Evolutionary conservation across 1,140 invertebrate species (phyloP).

Genomic region (Ptiloglossa arizonensis): DNA sequence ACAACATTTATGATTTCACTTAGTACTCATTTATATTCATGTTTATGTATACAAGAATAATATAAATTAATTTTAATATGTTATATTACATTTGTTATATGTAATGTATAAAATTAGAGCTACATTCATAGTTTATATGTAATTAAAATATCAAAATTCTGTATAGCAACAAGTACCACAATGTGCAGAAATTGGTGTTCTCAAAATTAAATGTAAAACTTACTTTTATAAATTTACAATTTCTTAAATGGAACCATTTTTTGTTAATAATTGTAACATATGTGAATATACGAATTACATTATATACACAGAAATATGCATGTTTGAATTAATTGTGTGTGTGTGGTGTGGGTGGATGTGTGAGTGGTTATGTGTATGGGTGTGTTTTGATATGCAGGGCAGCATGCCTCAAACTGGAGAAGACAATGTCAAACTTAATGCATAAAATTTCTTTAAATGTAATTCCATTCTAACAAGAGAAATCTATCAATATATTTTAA

Average conservation of each 20-base stretch:
- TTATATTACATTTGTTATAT: slow-evolving; percentile 12
- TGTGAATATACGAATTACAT: neutral
- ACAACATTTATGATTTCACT: slow-evolving; percentile 7
- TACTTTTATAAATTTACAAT: slow-evolving; percentile 1
- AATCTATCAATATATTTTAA: slow-evolving; percentile 6
- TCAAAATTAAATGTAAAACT: slow-evolving; percentile 14
- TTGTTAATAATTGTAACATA: neutral
- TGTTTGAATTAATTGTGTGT: slow-evolving; percentile 13
- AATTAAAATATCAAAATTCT: slow-evolving; percentile 16
- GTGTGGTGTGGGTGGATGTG: neutral
- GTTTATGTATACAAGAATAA: slow-evolving; percentile 3
- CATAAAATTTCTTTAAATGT: slow-evolving; percentile 22
- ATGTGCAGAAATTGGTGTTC: neutral
- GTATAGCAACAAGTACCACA: slow-evolving; percentile 1
- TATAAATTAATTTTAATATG: slow-evolving; percentile 22
- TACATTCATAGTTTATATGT: slow-evolving; percentile 12
- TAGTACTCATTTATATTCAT: slow-evolving; percentile 24
- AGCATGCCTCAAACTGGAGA: slow-evolving; percentile 27
- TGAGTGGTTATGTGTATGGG: neutral
- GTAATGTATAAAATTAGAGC: slow-evolving; percentile 20
- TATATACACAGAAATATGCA: slow-evolving; percentile 33
- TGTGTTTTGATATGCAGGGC: slow-evolving; percentile 15
- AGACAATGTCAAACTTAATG: slow-evolving; percentile 45
- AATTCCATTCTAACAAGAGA: slow-evolving; percentile 1
- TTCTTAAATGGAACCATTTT: slow-evolving; percentile 18